Conservation (phyloP, 2,113 vertebrate genomes). For the Scytalopus superciliaris region DNA sequence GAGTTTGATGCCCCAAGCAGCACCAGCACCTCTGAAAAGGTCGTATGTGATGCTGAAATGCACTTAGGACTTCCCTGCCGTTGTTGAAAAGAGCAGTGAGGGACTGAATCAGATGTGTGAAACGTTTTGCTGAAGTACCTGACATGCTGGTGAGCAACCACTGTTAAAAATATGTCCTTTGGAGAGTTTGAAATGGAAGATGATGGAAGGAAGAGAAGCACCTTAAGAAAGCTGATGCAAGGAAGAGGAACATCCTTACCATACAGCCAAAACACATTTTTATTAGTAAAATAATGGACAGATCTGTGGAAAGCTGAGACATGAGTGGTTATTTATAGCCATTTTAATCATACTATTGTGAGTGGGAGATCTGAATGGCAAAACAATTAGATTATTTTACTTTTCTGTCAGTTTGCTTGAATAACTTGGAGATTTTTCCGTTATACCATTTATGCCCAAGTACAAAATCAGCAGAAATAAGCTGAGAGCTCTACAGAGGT, state of each 20-base stretch:
- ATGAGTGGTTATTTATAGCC: background rate
- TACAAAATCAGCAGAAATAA: background rate
- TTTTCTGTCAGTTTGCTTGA: background rate
- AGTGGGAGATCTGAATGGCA: background rate
- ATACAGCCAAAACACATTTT: background rate
- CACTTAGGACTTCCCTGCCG: background rate
- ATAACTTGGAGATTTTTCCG: background rate
- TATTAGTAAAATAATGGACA: background rate
- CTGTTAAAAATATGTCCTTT: background rate
- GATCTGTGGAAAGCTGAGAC: background rate
- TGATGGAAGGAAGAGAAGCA: no score
- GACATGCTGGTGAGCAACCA: background rate
- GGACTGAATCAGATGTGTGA: background rate
- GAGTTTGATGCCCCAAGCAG: background rate
- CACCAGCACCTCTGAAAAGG: background rate
- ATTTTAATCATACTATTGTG: background rate
- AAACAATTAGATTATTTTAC: no score
- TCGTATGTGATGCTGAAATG: background rate
- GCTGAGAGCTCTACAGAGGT: background rate
- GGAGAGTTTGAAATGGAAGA: background rate
- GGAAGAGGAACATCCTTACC: background rate
- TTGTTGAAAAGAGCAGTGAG: background rate
- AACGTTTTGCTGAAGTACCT: background rate
- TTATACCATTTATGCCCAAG: background rate
- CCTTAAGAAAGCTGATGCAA: background rate